Conservation (phyloP, 2,797 vertebrate species). For the Bryconaethiops microstoma region DNA sequence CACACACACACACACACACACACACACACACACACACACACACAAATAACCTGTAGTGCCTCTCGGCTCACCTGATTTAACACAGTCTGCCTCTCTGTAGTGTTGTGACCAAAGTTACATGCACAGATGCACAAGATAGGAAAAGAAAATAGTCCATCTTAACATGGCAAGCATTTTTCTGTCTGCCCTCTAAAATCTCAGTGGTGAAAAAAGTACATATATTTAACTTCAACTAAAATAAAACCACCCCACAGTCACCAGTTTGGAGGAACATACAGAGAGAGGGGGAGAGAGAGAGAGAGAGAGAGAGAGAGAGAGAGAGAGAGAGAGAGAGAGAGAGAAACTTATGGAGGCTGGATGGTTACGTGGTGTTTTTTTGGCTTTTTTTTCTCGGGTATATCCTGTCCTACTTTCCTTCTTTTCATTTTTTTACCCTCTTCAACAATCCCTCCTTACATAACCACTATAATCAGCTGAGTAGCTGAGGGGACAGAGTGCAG, state of each 20-base stretch:
- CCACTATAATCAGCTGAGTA: conserved; percentile 80
- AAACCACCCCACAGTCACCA: neutral
- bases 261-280: neutral
- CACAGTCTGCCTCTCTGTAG: conserved; percentile 58
- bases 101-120: conserved; percentile 29
- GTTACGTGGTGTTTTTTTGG: conserved; percentile 16
- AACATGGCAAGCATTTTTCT: neutral
- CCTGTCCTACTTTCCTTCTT: conserved; percentile 72
- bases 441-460: conserved; percentile 79
- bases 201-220: neutral
- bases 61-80: conserved; percentile 67
- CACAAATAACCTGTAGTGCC: conserved; percentile 67
- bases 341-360: neutral
- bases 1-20: conserved; percentile 20
- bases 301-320: neutral
- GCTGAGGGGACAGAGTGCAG: conserved; percentile 71
- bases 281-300: neutral
- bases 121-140: conserved; percentile 24
- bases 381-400: conserved; percentile 66
- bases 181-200: neutral
- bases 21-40: conserved; percentile 38
- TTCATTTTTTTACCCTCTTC: conserved; percentile 1
- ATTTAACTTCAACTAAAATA: neutral
- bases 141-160: neutral
- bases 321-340: neutral